Evolutionary conservation across 2,113 vertebrate genomes (phyloP).

Genomic region (Sapajus apella): DNA sequence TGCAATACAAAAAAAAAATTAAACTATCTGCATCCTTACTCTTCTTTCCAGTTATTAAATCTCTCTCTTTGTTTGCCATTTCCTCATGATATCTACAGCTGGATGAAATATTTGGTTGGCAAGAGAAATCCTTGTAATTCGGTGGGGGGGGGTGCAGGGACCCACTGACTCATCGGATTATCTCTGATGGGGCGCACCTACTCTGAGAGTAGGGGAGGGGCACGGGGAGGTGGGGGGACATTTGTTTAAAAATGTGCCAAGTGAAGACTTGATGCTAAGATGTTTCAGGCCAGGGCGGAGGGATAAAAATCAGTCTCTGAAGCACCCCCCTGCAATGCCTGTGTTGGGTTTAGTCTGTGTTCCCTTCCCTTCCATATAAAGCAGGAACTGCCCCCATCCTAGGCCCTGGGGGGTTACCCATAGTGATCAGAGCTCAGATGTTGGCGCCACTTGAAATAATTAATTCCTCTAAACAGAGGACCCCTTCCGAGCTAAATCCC

Average conservation of each 20-base stretch:
- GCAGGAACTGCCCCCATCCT: background rate
- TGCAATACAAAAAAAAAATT: slow-evolving; percentile 95
- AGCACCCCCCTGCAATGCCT: background rate
- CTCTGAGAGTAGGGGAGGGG: slow-evolving; percentile 59
- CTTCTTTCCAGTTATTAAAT: slow-evolving; percentile 89
- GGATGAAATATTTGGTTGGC: slow-evolving; percentile 83
- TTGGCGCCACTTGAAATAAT: slow-evolving; percentile 44
- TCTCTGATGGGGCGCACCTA: slow-evolving; percentile 72
- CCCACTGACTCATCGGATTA: slow-evolving; percentile 78
- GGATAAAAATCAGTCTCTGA: background rate
- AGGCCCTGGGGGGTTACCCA: background rate
- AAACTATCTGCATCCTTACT: slow-evolving; percentile 92
- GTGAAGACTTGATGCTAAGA: slow-evolving; percentile 43
- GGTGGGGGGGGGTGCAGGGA: slow-evolving; percentile 70
- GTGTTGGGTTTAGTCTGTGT: background rate
- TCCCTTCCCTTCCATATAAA: accelerated
- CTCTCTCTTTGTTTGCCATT: slow-evolving; percentile 86
- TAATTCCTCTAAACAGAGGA: slow-evolving; percentile 30
- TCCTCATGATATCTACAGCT: slow-evolving; percentile 85
- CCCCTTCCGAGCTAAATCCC: slow-evolving; percentile 28
- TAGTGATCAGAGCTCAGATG: background rate
- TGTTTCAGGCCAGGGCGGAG: background rate
- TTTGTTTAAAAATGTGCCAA: slow-evolving; percentile 58
- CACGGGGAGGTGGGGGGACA: slow-evolving; percentile 61
- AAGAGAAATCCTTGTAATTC: slow-evolving; percentile 81